These are phyloP conservation scores for Pseudomyrmex pallidus DNA, from an alignment of 1,140 invertebrate genomes.

Conservation along the genomic window DNA sequence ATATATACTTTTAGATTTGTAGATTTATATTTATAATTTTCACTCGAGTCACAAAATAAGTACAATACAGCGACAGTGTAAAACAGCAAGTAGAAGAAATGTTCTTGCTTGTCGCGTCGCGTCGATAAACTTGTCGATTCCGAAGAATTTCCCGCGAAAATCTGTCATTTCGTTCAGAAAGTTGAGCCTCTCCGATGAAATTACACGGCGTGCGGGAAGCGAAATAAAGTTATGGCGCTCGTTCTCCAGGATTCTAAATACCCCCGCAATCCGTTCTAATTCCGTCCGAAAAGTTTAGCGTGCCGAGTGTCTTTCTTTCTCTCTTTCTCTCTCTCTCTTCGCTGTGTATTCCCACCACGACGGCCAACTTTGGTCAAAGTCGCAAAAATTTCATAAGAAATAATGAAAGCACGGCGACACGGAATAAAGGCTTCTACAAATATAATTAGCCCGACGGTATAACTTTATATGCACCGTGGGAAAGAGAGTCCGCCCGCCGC, in stretches of 20 bases:
- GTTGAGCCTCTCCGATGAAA: slow-evolving; percentile 39
- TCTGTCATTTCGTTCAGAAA: slow-evolving; percentile 61
- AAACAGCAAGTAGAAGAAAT: slow-evolving; percentile 31
- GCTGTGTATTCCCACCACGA: no score
- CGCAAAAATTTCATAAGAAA: slow-evolving; percentile 55
- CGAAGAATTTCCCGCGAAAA: slow-evolving; percentile 63
- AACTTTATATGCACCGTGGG: slow-evolving; percentile 51
- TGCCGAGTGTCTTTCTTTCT: not conserved
- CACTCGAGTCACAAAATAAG: no score
- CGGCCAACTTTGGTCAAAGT: slow-evolving; percentile 18
- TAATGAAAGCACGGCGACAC: slow-evolving; percentile 47
- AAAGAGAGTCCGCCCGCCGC: slow-evolving; percentile 13
- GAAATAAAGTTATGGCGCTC: slow-evolving; percentile 65
- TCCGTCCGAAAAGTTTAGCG: slow-evolving; percentile 51
- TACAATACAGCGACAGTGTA: not conserved
- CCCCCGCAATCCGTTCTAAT: slow-evolving; percentile 63
- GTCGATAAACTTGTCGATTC: slow-evolving; percentile 60
- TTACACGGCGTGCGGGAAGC: slow-evolving; percentile 26
- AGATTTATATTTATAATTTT: no score
- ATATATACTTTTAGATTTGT: no score
- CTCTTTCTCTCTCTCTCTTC: not conserved
- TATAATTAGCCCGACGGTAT: slow-evolving; percentile 42
- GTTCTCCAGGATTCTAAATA: slow-evolving; percentile 61
- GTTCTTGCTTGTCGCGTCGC: not conserved
- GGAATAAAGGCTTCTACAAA: slow-evolving; percentile 47